Conservation (phyloP, 2,888 invertebrate genomes). For the Cylloceria caligata region DNA sequence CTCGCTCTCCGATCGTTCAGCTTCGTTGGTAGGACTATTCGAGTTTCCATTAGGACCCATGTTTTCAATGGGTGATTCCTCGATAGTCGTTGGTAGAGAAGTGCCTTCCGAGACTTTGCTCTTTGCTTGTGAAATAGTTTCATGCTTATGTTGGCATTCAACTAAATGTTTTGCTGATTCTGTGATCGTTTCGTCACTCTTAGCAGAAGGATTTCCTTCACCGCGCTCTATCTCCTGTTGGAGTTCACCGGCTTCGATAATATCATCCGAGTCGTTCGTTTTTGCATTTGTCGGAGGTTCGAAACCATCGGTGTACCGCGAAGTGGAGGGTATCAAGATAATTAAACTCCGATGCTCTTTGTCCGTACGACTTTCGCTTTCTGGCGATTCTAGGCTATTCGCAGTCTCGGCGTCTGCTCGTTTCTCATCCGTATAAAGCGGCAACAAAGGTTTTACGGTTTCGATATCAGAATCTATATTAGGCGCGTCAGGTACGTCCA, state of each 20-base stretch:
- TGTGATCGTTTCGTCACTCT: neutral
- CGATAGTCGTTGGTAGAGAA: conserved; percentile 8
- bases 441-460: neutral
- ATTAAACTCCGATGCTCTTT: neutral
- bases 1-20: conserved; percentile 27
- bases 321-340: neutral
- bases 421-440: neutral
- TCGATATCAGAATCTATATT: conserved; percentile 6
- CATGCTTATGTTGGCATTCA: conserved; percentile 15
- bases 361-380: neutral
- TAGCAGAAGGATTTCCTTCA: neutral
- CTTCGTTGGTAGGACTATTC: neutral
- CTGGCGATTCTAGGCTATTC: neutral
- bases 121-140: conserved; percentile 8
- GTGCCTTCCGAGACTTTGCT: conserved; percentile 26
- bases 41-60: conserved; percentile 9
- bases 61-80: conserved; percentile 5
- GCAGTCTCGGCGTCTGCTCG: neutral
- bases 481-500: conserved; percentile 48
- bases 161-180: neutral
- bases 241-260: conserved; percentile 3
- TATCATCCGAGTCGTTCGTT: neutral
- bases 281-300: neutral
- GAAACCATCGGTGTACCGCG: neutral
- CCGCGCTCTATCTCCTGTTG: neutral